A percentile compares a stretch with the other conserved stretches of the same genome.
phyloP scores from a whole-genome alignment of 2,888 invertebrate genomes.

The Drosophila rubida region DNA sequence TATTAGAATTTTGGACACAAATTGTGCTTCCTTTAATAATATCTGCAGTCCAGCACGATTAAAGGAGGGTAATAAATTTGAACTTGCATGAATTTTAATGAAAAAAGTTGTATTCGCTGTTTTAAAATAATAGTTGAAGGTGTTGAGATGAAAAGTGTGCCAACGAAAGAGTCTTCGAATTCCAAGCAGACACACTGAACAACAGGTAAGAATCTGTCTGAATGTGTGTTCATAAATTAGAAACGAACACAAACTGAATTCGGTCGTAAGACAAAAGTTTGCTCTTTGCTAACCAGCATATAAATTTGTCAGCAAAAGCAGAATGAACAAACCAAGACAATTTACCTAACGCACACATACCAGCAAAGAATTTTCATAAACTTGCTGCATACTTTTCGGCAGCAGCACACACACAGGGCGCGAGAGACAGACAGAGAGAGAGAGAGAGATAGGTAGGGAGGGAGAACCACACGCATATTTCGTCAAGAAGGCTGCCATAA shows the following conservation, averaged over 20 bases:
- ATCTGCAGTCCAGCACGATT: too few relatives aligned
- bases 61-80: too few relatives aligned
- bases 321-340: slow-evolving; percentile 75
- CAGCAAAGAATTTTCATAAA: slow-evolving; percentile 77
- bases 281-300: slow-evolving; percentile 68
- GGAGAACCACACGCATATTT: slow-evolving; percentile 69
- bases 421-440: slow-evolving; percentile 1
- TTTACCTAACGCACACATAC: slow-evolving; percentile 41
- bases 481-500: slow-evolving; percentile 64
- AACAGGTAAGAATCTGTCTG: slow-evolving; percentile 30
- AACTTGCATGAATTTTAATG: neutral
- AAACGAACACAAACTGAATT: slow-evolving; percentile 59
- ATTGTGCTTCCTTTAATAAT: too few relatives aligned
- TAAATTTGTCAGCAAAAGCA: slow-evolving; percentile 69
- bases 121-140: neutral
- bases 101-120: neutral
- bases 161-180: neutral
- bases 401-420: slow-evolving; percentile 20
- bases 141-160: slow-evolving; percentile 1
- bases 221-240: slow-evolving; percentile 69
- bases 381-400: slow-evolving; percentile 69
- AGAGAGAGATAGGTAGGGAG: slow-evolving; percentile 1
- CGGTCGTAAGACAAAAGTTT: slow-evolving; percentile 59
- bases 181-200: neutral
- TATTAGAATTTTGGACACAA: too few relatives aligned